Percentiles rank a stretch among this genome's conserved stretches.
Evolutionary conservation across 1,140 invertebrate species (phyloP).

Genomic region (Papilio aristodemus): DNA sequence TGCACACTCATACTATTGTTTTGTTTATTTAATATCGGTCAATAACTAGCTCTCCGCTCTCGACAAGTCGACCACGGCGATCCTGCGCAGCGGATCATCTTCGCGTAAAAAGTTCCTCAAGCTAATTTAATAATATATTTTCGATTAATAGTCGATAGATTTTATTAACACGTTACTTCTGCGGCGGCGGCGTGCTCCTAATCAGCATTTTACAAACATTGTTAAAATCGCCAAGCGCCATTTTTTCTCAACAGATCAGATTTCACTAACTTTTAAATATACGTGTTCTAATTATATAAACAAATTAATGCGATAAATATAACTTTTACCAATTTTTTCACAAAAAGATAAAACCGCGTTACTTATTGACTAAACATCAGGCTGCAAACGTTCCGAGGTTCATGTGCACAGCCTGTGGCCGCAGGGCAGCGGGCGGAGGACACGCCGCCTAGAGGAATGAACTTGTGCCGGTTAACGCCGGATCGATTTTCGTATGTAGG

Average conservation of each 20-base stretch:
- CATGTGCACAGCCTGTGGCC: too few species aligned
- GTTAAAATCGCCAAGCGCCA: too few species aligned
- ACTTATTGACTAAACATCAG: too few species aligned
- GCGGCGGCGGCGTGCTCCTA: too few species aligned
- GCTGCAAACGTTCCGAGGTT: too few species aligned
- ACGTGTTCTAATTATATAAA: too few species aligned
- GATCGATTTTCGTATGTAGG: conserved; percentile 74
- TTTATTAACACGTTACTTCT: conserved; percentile 23
- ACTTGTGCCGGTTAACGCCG: conserved; percentile 64
- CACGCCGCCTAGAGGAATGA: conserved; percentile 42
- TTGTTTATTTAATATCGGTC: neutral
- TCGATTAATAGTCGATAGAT: conserved; percentile 38
- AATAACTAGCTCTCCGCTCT: neutral
- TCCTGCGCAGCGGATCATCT: neutral
- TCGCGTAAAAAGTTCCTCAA: neutral
- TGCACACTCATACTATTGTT: neutral
- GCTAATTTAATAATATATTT: conserved; percentile 8
- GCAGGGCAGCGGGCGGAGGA: too few species aligned
- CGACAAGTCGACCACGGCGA: neutral
- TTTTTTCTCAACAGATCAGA: too few species aligned
- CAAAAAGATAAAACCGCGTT: too few species aligned
- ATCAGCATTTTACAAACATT: too few species aligned
- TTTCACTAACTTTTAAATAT: too few species aligned
- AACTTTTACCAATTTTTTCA: too few species aligned
- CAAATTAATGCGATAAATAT: neutral